Conservation (phyloP, 2,888 invertebrate genomes). For the Macaria notata region DNA sequence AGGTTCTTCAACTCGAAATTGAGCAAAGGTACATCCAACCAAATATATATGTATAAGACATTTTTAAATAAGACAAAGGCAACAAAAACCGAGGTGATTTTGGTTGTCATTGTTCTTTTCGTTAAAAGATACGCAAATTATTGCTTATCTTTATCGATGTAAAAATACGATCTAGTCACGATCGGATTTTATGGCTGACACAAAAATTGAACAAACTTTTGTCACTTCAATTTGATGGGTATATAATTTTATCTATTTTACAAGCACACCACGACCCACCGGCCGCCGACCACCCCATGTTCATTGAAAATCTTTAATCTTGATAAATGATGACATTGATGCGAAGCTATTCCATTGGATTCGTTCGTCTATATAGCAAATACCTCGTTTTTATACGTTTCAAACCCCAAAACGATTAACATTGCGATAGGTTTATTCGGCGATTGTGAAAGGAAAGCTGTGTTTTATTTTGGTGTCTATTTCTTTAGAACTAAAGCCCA, state of each 20-base stretch:
- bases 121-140: no score
- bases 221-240: slow-evolving; percentile 23
- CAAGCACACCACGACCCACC: not conserved
- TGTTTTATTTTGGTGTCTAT: not conserved
- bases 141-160: not conserved
- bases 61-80: no score
- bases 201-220: slow-evolving; percentile 23
- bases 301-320: slow-evolving; percentile 1
- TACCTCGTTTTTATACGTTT: not conserved
- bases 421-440: not conserved
- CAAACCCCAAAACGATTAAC: slow-evolving; percentile 7
- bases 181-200: slow-evolving; percentile 16
- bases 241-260: slow-evolving; percentile 16
- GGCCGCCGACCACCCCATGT: no score
- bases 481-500: not conserved
- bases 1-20: no score
- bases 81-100: no score
- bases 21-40: no score
- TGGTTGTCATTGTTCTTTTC: no score
- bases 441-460: not conserved
- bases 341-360: not conserved
- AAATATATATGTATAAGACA: no score
- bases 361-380: not conserved
- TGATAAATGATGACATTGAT: slow-evolving; percentile 5
- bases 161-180: slow-evolving; percentile 9